Percentiles rank a stretch among this genome's conserved stretches.
Evolutionary conservation across 2,888 invertebrate species (phyloP).

Genomic region (Drosophila dives): DNA sequence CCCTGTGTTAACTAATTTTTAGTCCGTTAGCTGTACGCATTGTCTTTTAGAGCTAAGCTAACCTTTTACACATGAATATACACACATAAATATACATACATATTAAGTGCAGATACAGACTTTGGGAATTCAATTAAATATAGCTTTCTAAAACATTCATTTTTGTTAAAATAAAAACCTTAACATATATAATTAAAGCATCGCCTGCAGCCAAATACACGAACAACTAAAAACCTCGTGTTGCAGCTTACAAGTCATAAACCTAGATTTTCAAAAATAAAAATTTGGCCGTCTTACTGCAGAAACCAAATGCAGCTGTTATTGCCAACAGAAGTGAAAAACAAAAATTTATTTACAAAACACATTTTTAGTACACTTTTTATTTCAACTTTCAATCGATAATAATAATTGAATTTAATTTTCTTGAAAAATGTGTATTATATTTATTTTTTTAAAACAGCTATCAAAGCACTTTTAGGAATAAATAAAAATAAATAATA

Average conservation of each 20-base stretch:
- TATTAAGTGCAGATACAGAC: background rate
- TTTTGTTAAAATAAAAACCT: background rate
- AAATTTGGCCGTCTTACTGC: background rate
- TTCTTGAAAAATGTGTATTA: background rate
- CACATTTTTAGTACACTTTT: background rate
- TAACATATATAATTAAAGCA: background rate
- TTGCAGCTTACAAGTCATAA: background rate
- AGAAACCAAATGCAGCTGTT: background rate
- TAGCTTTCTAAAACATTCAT: background rate
- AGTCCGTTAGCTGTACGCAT: slow-evolving; percentile 24
- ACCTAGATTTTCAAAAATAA: background rate
- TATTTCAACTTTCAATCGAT: background rate
- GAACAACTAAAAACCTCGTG: background rate
- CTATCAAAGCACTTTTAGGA: too few relatives aligned
- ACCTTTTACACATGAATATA: background rate
- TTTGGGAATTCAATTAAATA: background rate
- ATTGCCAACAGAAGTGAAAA: background rate
- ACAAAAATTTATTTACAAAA: background rate
- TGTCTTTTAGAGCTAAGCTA: background rate
- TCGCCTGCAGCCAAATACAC: background rate
- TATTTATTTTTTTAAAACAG: background rate
- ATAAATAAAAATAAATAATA: background rate
- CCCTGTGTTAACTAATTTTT: slow-evolving; percentile 26
- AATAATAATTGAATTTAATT: background rate
- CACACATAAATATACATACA: background rate